Evolutionary conservation across 2,113 vertebrate genomes (phyloP), one percentile per base, ranked within the genome.

Genomic region (Lepidothrix coronata): DNA sequence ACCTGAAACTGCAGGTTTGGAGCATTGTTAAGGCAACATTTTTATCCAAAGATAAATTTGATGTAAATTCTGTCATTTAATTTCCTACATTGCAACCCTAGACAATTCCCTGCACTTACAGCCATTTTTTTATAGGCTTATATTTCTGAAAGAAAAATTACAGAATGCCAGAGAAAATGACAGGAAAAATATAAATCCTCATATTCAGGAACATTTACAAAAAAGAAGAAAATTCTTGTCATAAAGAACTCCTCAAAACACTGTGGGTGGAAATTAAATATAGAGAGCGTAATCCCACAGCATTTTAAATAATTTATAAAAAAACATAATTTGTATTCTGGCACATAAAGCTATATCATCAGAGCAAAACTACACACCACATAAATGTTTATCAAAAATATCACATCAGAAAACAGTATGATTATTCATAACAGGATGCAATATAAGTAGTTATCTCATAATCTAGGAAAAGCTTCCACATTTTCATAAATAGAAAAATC

Each of bases 241-340:
- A 54, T 76, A 82, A 93, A 79, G 10, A 90, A n/a, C 8, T 75
- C 31, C 3, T 2, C 43, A 87, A 88, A 87, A 85, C 41, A 87
- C 31, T 0, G 4, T 62, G 44, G 54, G 55, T 90, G 28, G 58
- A 91, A 88, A 93, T 96, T 41, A 95, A 91, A 95, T 91, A 88
- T 79, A 95, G 78, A 96, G 82, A 89, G 54, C 79, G 14, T 43
- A 87, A 57, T 80, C 52, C 52, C 49, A 68, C 25, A 75, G 24
- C 9, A 80, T 95, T 93, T 91, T 62, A 83, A 96, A 96, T 94
- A 95, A 92, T 95, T 96, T 77, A 91, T 95, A 79, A 79, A 79
- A 66, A 94, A 86, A 81, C 35, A 67, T 52, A 78, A 90, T 94
- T 94, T 94, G 65, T 93, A 91, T 96, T 78, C 85, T 77, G 37